Base-by-base conservation (phyloP, 2,888 invertebrate genomes). In the Vannuccia rotundouncinata region DNA sequence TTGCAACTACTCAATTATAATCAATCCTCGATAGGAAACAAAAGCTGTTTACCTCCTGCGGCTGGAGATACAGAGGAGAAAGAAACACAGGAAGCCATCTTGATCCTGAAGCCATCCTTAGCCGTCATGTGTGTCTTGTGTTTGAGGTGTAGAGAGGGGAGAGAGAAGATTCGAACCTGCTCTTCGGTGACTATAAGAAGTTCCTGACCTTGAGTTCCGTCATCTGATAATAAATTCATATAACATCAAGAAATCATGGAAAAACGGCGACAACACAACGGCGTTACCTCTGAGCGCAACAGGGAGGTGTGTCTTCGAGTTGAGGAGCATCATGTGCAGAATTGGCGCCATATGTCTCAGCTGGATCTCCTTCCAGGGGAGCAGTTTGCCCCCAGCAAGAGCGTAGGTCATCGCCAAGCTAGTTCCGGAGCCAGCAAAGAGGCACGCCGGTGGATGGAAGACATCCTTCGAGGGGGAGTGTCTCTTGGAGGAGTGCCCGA, bases 121-220 rank as follows among this genome's bases (percentile, higher is more conserved):
- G 80, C 80, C n/a, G 80, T 80, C 29, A 80, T 29, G 29, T 31
- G 80, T 1, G 29, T 79, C 90, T 99, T 99, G 90, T 94, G 93
- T 86, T 93, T 92, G 0, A 97, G 95, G 89, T 95, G 95, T 83
- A 99, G 90, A 82, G 93, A 92, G 2, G 98, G 98, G 88, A 99
- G 90, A 80, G 94, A 93, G 90, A 98, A 98, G 83, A 97, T 88
- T 90, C 91, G 45, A 25, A 81, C 74, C 74, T 82, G 59, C 60
- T 79, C 74, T 60, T 82, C 81, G 60, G 76, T 74, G n/a, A 78
- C 27, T 0, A 81, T 74, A 0, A 81, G 28, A 10, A 80, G 60
- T 22, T 80, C 45, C 25, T 79, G 45, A 29, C 31, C 75, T 28
- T 2, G 13, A 28, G 75, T 1, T 27, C 29, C 22, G 66, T 66